Evolutionary conservation across 2,797 vertebrate genomes (phyloP).

Genomic region (Pitangus sulphuratus): DNA sequence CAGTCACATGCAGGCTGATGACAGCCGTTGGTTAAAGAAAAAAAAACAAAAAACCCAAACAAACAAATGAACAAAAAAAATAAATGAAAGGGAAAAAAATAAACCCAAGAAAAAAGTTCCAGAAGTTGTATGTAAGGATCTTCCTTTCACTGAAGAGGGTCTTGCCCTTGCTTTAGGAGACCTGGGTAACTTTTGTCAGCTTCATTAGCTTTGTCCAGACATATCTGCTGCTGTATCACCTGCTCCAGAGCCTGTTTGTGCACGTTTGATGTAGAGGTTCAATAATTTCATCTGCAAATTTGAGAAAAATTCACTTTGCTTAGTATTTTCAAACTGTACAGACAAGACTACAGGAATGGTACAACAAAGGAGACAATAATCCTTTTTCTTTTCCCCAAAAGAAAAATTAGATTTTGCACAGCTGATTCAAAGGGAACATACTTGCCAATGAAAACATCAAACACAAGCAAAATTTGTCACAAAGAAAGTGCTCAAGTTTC

Average conservation of each 20-base stretch:
- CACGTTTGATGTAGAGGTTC: slow-evolving; percentile 97
- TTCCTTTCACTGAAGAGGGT: slow-evolving; percentile 68
- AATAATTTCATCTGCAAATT: slow-evolving; percentile 91
- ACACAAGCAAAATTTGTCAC: background rate
- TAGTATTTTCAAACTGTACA: background rate
- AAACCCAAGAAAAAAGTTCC: background rate
- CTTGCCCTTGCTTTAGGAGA: slow-evolving; percentile 73
- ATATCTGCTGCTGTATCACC: slow-evolving; percentile 85
- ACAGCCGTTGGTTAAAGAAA: slow-evolving; percentile 57
- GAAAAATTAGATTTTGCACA: background rate
- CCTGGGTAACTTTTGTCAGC: slow-evolving; percentile 67
- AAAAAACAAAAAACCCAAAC: background rate
- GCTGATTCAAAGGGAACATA: background rate
- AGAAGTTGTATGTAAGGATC: slow-evolving; percentile 54
- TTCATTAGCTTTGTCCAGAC: slow-evolving; percentile 82
- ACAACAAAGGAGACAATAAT: background rate
- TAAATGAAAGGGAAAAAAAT: background rate
- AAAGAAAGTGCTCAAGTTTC: background rate
- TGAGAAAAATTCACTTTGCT: slow-evolving; percentile 29
- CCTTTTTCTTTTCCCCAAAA: background rate
- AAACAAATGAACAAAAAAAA: background rate
- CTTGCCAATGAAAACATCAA: background rate
- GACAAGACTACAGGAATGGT: background rate
- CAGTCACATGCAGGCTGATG: slow-evolving; percentile 82
- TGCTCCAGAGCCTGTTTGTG: slow-evolving; percentile 89